Conservation (phyloP, 2,888 invertebrate genomes). For the Volucella inflata region DNA sequence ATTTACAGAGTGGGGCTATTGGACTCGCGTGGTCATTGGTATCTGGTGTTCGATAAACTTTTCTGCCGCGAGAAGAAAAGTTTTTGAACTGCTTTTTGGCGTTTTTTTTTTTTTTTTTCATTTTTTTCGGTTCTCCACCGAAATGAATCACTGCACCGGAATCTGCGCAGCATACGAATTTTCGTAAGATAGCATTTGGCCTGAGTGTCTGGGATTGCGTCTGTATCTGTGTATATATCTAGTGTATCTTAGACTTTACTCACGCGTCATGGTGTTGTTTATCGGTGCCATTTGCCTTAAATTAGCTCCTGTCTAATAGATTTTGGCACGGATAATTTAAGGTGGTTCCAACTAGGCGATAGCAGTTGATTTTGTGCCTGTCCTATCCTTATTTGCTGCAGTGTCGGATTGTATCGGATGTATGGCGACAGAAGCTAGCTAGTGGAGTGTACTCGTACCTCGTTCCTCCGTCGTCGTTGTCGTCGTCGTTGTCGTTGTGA, state of each 20-base stretch:
- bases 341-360: constrained; percentile 62
- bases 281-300: constrained; percentile 75
- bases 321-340: constrained; percentile 75
- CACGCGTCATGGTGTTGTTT: constrained; percentile 75
- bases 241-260: constrained; percentile 64
- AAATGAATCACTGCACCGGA: constrained; percentile 74
- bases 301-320: constrained; percentile 75
- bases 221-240: constrained; percentile 5
- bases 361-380: constrained; percentile 33
- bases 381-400: constrained; percentile 60
- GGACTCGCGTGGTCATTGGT: constrained; percentile 50
- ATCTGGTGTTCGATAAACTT: constrained; percentile 54
- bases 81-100: constrained; percentile 45
- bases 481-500: constrained; percentile 31
- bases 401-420: constrained; percentile 54
- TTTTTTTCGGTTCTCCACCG: constrained; percentile 46
- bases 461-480: not conserved
- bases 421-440: constrained; percentile 67
- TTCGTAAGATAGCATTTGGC: too few relatives aligned
- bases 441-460: constrained; percentile 42
- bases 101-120: not conserved
- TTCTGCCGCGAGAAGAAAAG: constrained; percentile 48
- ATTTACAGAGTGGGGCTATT: not conserved
- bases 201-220: constrained; percentile 3
- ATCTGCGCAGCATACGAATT: constrained; percentile 39